Evolutionary conservation across 2,113 vertebrate genomes (phyloP), one percentile per base, ranked within the genome.

Genomic region (Phycodurus eques): DNA sequence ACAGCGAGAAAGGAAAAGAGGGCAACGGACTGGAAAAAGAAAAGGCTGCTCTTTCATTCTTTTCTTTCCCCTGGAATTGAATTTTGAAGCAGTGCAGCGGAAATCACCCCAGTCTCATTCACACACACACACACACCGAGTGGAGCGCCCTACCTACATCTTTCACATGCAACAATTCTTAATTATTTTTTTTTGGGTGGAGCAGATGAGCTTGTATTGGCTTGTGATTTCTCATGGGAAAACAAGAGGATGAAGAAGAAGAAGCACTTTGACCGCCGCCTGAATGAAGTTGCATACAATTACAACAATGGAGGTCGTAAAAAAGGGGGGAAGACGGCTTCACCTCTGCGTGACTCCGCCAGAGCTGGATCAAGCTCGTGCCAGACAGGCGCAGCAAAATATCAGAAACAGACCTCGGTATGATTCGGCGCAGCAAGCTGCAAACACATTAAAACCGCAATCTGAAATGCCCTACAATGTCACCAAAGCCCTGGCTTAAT

Each of bases 151-250:
- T 56, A 74, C 73, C 77, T 80, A 7, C 5, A 47, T 80, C 63
- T 83, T 31, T n/a, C 73, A 79, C 70, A 76, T 67, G 49, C 70
- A 68, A 72, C 63, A 64, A 73, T 71, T 68, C 59, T 67, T 59
- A 61, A 71, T 79, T 31, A 12, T 0, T 6, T 64, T 43, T 20
- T 43, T 20, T 65, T 43, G 20, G 27, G 22, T 31, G 27, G 1
- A 27, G 76, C 61, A 35, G 83, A 88, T 82, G 81, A 83, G 82
- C 82, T 86, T 81, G 80, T 79, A 79, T 82, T 76, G 76, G 75
- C 78, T 79, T 74, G 70, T 77, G 84, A 84, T 79, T 65, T 10
- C 42, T 80, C 4, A 19, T 57, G 66, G 61, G 74, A 67, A 70
- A 80, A 71, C 31, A 54, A 68, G 27, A 31, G 15, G 56, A 60